Evolutionary conservation across 2,888 invertebrate genomes (phyloP), one percentile per base, ranked within the genome.

Genomic region (Drosophila phalerata): DNA sequence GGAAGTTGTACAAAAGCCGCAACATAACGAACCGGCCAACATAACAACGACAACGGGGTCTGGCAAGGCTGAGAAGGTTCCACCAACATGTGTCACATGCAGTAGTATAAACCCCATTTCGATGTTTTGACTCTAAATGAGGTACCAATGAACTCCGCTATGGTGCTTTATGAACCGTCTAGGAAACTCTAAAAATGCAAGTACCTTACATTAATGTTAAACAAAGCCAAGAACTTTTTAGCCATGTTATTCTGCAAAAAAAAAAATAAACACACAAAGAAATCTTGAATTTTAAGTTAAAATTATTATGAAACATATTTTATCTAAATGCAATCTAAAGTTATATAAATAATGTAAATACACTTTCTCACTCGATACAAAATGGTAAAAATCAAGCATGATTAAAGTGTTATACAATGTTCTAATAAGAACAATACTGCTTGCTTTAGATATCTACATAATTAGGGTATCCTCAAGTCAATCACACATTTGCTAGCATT

Each of bases 1-100:
- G 83, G 83, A 83, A 86, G 88, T 83, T 79, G 68, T 83, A 86
- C 81, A 83, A 88, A 88, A 83, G 87, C 89, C 86, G 86, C 81
- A 85, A 69, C 49, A 63, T 72, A 75, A 73, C 83, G 75, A 75
- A 73, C 83, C 68, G 73, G 80, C 86, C 67, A 62, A 60, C 42
- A 52, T 37, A 63, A 53, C 60, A 62, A 22, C 40, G 9, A 13
- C 49, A 49, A 22, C 42, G 15, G 34, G n/a, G 38, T 32, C 19
- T 49, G 47, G 67, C 56, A 40, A 49, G 51, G 38, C 56, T 70
- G 61, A 69, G 69, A 75, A 75, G 69, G 47, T 79, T 48, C 48
- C 56, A 53, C 60, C 63, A 53, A 28, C 79, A 52, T 78, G 42
- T 75, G 58, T 78, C 75, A 68, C 68, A 78, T 73, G 51, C 53